phyloP scores from a whole-genome alignment of 2,888 invertebrate genomes.

The Leptopilina syphax region DNA sequence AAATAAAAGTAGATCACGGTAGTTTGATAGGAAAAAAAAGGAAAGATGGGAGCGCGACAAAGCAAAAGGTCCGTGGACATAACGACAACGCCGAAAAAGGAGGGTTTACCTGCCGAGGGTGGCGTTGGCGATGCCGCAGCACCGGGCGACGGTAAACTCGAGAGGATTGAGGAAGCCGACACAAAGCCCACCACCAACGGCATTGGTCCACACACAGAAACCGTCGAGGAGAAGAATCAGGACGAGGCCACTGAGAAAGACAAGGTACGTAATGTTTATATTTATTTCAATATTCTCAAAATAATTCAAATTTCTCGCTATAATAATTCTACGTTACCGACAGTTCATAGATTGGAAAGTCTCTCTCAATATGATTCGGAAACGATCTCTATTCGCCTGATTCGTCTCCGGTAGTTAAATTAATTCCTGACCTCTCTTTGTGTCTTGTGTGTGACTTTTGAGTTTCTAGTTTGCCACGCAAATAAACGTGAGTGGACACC shows the following conservation, averaged over 20 bases:
- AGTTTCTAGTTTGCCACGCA: constrained; percentile 11
- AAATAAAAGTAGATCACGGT: constrained; percentile 14
- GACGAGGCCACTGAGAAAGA: constrained; percentile 84
- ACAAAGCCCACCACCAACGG: constrained; percentile 87
- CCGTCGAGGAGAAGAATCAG: constrained; percentile 82
- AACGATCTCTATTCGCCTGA: too few relatives aligned
- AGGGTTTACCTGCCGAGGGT: constrained; percentile 76
- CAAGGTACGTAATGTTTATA: constrained; percentile 74
- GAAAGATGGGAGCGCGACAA: constrained; percentile 89
- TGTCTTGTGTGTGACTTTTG: neutral
- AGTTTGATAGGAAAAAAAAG: constrained; percentile 55
- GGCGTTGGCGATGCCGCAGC: constrained; percentile 78
- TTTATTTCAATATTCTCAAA: neutral
- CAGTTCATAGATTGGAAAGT: too few relatives aligned
- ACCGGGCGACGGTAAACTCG: constrained; percentile 81
- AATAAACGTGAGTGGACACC: neutral
- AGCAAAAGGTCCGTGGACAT: constrained; percentile 93
- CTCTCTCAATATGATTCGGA: too few relatives aligned
- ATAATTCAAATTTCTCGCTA: too few relatives aligned
- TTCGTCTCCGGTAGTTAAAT: neutral
- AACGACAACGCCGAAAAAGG: constrained; percentile 83
- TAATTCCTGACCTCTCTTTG: neutral
- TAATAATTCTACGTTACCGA: too few relatives aligned
- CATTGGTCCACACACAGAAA: constrained; percentile 82
- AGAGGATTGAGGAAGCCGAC: constrained; percentile 87